Evolutionary conservation across 2,797 vertebrate species (phyloP).

Genomic region (Chrosomus eos): DNA sequence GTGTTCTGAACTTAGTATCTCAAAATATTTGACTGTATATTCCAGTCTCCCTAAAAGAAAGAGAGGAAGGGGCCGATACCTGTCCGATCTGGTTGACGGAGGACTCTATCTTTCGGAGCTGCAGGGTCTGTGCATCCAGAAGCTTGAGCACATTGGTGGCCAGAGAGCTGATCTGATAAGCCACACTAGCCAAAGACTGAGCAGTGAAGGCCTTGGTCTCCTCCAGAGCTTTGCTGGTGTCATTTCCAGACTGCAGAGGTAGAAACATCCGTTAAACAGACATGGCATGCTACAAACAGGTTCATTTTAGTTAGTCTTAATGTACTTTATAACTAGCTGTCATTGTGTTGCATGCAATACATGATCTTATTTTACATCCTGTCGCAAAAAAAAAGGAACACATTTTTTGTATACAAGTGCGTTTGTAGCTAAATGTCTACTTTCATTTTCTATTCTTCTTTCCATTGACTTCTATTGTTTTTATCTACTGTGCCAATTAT

Average conservation of each 20-base stretch:
- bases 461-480: not conserved
- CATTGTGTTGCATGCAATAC: not conserved
- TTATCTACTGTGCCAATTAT: not conserved
- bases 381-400: not conserved
- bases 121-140: conserved; percentile 83
- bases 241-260: conserved; percentile 65
- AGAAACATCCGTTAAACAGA: not conserved
- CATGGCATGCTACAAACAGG: not conserved
- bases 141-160: conserved; percentile 80
- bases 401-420: not conserved
- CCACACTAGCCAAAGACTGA: conserved; percentile 89
- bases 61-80: conserved; percentile 65
- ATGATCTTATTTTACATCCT: not conserved
- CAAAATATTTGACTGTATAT: not conserved
- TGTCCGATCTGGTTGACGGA: conserved; percentile 81
- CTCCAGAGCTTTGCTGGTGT: conserved; percentile 82
- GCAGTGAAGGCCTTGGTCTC: conserved; percentile 88
- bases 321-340: not conserved
- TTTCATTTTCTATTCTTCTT: not conserved
- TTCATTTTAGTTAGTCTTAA: not conserved
- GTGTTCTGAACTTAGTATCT: not conserved
- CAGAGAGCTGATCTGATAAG: conserved; percentile 86
- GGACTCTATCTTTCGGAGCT: conserved; percentile 82
- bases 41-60: no score
- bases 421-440: not conserved